Base-by-base conservation (phyloP, 2,797 vertebrate species). In the Salmo trutta region DNA sequence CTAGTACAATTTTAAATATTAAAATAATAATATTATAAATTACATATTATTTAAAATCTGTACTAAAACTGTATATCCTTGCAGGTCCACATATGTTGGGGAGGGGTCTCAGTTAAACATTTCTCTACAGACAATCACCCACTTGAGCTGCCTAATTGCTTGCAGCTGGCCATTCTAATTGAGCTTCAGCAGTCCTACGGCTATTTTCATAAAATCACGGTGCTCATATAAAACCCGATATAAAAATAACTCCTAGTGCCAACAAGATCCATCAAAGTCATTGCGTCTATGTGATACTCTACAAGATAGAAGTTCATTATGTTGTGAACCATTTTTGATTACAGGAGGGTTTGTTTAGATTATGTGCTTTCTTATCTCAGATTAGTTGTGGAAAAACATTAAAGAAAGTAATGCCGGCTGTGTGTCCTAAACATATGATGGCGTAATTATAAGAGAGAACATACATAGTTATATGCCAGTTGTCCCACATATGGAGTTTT, bases 111-210 rank as follows among this genome's bases (percentile, higher is more conserved):
- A 80, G 82, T 92, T 90, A 93, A 91, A 86, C 90, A 93, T 91
- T 92, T 91, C 92, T 88, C 86, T 89, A 87, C 90, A 92, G 89
- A 94, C 94, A 93, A 95, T 93, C 91, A 94, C 91, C 91, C 93
- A 94, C 93, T 93, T 91, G 90, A 94, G 92, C 94, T 89, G 71
- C 85, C 90, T 95, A 95, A 95, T 91, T 92, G 91, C 91, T 95
- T 93, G 93, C 92, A 93, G 93, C 91, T 93, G 94, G 94, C 94
- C 92, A 89, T 90, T 91, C 91, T 95, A 96, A 95, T 87, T 95
- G 90, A 96, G 90, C 84, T 91, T 92, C 91, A 94, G 91, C 94
- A 94, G 91, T 95, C 92, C 93, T 89, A 86, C 85, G 89, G 92
- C 90, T 93, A 89, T 91, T 95, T 95, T 93, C 91, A 93, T 91